These are phyloP conservation scores for Rynchops niger DNA, from an alignment of 2,113 vertebrate species.

Conservation along the genomic window DNA sequence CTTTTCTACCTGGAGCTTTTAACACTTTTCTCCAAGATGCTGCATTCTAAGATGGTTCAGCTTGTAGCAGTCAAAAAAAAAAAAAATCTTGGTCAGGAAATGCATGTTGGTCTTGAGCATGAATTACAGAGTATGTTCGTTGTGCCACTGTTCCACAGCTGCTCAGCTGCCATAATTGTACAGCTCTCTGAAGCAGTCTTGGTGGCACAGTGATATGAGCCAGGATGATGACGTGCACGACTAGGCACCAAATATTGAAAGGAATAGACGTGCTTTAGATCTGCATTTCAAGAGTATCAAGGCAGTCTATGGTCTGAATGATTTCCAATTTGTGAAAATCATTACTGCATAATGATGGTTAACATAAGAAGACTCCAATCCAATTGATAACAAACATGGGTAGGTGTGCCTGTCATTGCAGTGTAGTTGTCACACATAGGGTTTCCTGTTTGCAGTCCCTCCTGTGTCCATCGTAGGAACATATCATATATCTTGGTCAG, in stretches of 20 bases:
- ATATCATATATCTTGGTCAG: not conserved
- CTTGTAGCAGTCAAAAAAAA: not conserved
- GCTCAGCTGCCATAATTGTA: not conserved
- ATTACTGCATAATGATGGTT: not conserved
- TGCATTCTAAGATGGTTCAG: not conserved
- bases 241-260: not conserved
- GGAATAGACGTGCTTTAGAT: not conserved
- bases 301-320: not conserved
- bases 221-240: not conserved
- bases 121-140: not conserved
- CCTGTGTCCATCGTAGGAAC: not conserved
- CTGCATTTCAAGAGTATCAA: not conserved
- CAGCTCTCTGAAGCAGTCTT: not conserved
- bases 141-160: not conserved
- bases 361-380: fast-evolving
- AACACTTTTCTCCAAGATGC: not conserved
- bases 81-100: not conserved
- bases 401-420: not conserved
- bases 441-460: not conserved
- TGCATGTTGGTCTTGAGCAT: not conserved
- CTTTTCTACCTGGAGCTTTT: not conserved
- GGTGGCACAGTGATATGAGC: not conserved
- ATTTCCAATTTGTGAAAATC: not conserved
- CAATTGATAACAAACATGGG: fast-evolving
- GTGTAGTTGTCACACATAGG: not conserved